Evolutionary conservation across 2,797 vertebrate species (phyloP).

Genomic region (Sciaenops ocellatus): DNA sequence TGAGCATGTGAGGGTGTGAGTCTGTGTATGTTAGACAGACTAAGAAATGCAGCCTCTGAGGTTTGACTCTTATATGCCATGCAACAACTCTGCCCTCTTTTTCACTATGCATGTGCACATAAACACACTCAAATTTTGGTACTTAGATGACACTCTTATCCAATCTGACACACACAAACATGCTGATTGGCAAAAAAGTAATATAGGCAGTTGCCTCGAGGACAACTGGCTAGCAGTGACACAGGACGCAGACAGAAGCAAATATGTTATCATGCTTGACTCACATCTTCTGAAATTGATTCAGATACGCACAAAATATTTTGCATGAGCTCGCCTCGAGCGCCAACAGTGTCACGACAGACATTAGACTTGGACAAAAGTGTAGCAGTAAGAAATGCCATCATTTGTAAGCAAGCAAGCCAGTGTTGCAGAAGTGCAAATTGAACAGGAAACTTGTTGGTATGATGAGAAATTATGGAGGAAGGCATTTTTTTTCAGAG

Average conservation of each 20-base stretch:
- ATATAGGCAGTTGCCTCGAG: conserved; percentile 41
- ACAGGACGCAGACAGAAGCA: conserved; percentile 33
- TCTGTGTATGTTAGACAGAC: neutral
- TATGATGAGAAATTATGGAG: conserved; percentile 4
- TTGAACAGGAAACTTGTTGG: conserved; percentile 10
- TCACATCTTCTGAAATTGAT: conserved; percentile 62
- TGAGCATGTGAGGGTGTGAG: neutral
- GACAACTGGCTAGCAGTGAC: conserved; percentile 30
- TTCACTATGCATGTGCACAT: neutral
- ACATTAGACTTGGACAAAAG: conserved; percentile 15
- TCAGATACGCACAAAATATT: conserved; percentile 55
- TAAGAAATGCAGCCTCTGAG: conserved; percentile 24
- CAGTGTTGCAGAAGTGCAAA: conserved; percentile 17
- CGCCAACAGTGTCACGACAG: neutral
- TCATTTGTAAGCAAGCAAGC: conserved; percentile 1
- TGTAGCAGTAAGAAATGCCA: neutral
- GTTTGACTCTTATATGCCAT: conserved; percentile 1
- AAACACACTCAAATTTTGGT: conserved; percentile 11
- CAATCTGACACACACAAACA: conserved; percentile 32
- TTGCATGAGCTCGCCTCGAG: conserved; percentile 37
- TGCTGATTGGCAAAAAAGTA: conserved; percentile 31
- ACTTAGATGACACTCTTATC: conserved; percentile 25
- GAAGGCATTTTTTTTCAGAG: neutral
- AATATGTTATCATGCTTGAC: conserved; percentile 57
- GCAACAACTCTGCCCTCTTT: conserved; percentile 7